These are phyloP conservation scores for Drosophila stalkeri DNA, from an alignment of 2,888 invertebrate genomes.

Conservation along the genomic window DNA sequence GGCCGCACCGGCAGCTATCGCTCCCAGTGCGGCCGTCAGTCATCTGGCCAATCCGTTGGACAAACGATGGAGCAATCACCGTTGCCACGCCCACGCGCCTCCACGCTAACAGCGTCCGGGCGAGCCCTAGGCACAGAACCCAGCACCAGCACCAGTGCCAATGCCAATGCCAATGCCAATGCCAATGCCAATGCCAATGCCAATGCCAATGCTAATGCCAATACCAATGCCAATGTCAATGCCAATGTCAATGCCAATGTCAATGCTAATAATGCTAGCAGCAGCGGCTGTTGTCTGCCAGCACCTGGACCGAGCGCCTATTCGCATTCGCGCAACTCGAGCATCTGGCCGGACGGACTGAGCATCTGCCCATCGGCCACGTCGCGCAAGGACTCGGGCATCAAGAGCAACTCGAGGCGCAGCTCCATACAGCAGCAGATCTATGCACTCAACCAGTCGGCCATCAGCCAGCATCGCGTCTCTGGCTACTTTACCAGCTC, in stretches of 20 bases:
- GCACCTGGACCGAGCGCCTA: constrained; percentile 38
- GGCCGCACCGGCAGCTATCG: constrained; percentile 90
- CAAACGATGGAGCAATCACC: constrained; percentile 81
- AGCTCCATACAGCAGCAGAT: constrained; percentile 95
- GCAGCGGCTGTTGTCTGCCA: constrained; percentile 45
- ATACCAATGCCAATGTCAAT: constrained; percentile 16
- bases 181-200: constrained; percentile 13
- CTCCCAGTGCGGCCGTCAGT: constrained; percentile 88
- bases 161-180: constrained; percentile 13
- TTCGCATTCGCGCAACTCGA: constrained; percentile 77
- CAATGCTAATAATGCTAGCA: constrained; percentile 10
- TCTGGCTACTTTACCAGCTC: constrained; percentile 96
- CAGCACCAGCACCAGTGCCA: constrained; percentile 41
- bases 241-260: constrained; percentile 21
- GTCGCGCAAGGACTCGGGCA: constrained; percentile 95
- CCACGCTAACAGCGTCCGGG: constrained; percentile 83
- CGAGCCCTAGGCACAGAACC: constrained; percentile 39
- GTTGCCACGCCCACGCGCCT: constrained; percentile 84
- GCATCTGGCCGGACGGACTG: constrained; percentile 87
- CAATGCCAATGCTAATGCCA: constrained; percentile 15
- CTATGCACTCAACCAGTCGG: constrained; percentile 88
- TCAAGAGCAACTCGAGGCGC: constrained; percentile 92
- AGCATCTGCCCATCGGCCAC: constrained; percentile 92
- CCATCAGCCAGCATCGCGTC: constrained; percentile 92
- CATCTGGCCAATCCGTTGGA: constrained; percentile 24